Percentiles rank a stretch among this genome's conserved stretches.
Evolutionary conservation across 2,888 invertebrate species (phyloP).

Genomic region (Drosophila mimetica): DNA sequence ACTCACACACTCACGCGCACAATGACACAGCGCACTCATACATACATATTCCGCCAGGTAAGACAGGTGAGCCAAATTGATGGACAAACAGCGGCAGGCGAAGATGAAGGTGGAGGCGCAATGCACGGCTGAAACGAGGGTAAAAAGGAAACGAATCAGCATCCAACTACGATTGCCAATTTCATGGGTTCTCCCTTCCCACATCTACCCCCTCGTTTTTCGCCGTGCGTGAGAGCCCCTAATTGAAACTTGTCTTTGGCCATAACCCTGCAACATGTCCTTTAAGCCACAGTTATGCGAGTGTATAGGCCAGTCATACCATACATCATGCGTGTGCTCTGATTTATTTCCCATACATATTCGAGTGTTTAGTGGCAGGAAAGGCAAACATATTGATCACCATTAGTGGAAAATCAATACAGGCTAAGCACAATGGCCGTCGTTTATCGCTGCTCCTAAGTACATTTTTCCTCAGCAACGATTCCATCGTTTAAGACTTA

Average conservation of each 20-base stretch:
- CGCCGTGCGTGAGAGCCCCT: conserved; percentile 3
- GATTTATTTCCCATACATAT: conserved; percentile 3
- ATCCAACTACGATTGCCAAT: conserved; percentile 32
- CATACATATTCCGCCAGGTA: neutral
- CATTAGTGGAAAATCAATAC: conserved; percentile 13
- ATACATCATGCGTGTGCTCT: conserved; percentile 6
- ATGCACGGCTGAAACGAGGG: conserved; percentile 9
- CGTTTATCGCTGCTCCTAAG: neutral
- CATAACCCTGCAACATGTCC: conserved; percentile 13
- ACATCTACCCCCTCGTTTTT: neutral
- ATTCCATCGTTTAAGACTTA: neutral
- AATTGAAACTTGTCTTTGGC: conserved; percentile 30
- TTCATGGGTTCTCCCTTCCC: conserved; percentile 3
- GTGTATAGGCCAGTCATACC: conserved; percentile 2
- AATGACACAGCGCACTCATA: neutral
- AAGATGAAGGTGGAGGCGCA: neutral
- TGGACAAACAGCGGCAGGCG: conserved; percentile 21
- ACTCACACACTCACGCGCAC: neutral
- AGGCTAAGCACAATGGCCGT: neutral
- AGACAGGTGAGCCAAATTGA: conserved; percentile 14
- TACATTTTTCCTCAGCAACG: no score
- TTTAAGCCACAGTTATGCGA: conserved; percentile 2
- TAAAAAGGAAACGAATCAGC: conserved; percentile 27
- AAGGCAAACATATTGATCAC: conserved; percentile 6
- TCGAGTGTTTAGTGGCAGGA: conserved; percentile 1